Percentiles rank a stretch among this genome's conserved stretches.
Conservation (phyloP, 2,113 vertebrate genomes). For the Butorides virescens region DNA sequence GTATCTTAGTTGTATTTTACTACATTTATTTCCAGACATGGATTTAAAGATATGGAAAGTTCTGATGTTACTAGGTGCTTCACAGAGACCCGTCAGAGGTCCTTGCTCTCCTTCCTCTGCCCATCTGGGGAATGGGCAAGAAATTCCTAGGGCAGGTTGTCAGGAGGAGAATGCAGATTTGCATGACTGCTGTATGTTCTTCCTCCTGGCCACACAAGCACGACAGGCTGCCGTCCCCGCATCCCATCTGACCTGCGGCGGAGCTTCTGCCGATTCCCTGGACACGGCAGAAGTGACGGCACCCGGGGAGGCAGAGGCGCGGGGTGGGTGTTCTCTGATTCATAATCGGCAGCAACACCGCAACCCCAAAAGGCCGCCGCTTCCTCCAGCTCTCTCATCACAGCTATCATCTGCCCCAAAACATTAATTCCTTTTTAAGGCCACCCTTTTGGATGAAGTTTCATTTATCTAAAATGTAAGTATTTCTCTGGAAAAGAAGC, state of each 20-base stretch:
- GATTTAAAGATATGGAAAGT: neutral
- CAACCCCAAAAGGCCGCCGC: fast-evolving
- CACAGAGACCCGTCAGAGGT: no score
- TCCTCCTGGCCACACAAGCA: neutral
- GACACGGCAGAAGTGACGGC: neutral
- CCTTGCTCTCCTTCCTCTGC: neutral
- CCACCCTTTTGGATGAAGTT: neutral
- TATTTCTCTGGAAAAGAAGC: fast-evolving
- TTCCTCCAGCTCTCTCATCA: neutral
- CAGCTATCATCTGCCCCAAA: fast-evolving
- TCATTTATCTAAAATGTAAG: fast-evolving
- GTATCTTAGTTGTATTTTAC: neutral
- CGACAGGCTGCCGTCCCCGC: neutral
- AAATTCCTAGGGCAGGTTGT: neutral
- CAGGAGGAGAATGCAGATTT: fast-evolving
- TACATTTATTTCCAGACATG: neutral
- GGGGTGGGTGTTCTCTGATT: neutral
- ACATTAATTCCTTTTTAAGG: neutral
- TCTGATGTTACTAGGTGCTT: neutral
- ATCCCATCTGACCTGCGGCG: fast-evolving
- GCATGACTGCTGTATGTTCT: neutral
- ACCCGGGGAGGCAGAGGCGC: neutral
- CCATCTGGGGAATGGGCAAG: neutral
- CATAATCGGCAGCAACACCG: neutral
- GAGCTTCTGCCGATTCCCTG: neutral